Evolutionary conservation across 1,140 invertebrate species (phyloP).

Genomic region (Bursaphelenchus mucronatus): DNA sequence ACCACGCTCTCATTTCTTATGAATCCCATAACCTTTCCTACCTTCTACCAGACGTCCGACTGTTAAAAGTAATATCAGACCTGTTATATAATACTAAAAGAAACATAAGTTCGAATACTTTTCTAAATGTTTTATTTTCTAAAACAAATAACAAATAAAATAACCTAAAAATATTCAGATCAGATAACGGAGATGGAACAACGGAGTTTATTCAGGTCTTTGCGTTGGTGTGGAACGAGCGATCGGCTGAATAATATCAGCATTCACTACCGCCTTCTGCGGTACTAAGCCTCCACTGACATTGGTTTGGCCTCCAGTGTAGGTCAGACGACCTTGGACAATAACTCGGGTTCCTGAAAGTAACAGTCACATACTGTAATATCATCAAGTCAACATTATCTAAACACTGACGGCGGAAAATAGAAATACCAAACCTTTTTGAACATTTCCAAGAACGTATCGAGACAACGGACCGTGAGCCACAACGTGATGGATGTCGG

Average conservation of each 20-base stretch:
- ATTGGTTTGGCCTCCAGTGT: constrained; percentile 24
- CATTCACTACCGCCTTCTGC: constrained; percentile 24
- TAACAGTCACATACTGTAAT: neutral
- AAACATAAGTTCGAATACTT: no score
- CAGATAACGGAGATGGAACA: no score
- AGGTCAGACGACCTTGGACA: constrained; percentile 33
- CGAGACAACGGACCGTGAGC: constrained; percentile 26
- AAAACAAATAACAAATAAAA: no score
- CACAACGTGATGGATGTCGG: constrained; percentile 26
- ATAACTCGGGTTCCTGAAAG: constrained; percentile 34
- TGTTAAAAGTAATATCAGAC: no score
- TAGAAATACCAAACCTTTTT: constrained; percentile 18
- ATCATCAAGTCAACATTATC: neutral
- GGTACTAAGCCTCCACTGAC: constrained; percentile 25
- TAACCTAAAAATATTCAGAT: no score
- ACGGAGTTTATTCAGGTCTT: neutral
- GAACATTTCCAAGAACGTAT: constrained; percentile 26
- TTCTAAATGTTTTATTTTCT: no score
- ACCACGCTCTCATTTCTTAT: no score
- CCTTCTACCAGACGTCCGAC: no score
- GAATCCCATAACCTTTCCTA: no score
- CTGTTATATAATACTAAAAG: no score
- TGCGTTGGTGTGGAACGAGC: neutral
- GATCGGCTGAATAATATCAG: constrained; percentile 24
- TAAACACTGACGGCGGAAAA: neutral